Conservation (phyloP, 2,888 invertebrate species). For the Ypsolopha scabrella region DNA sequence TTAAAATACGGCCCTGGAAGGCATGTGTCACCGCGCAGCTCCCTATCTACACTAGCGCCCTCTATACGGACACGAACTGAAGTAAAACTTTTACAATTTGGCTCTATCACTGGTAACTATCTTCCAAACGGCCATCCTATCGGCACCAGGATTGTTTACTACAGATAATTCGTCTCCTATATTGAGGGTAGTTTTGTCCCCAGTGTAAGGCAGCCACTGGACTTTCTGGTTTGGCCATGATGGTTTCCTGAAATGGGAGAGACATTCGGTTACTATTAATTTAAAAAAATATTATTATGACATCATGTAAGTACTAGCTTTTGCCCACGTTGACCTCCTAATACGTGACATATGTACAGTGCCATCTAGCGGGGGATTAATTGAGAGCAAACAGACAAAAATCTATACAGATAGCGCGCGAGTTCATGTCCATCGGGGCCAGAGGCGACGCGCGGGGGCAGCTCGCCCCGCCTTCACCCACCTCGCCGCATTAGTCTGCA, state of each 20-base stretch:
- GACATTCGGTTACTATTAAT: neutral
- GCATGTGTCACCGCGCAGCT: too few relatives aligned
- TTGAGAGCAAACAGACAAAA: too few relatives aligned
- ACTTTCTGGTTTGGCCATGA: constrained; percentile 5
- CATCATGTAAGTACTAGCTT: too few relatives aligned
- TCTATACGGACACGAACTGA: too few relatives aligned
- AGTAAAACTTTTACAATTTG: constrained; percentile 25
- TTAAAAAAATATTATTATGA: neutral
- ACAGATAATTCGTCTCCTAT: constrained; percentile 3
- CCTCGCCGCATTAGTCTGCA: too few relatives aligned
- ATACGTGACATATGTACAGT: neutral
- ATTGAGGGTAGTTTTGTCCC: neutral
- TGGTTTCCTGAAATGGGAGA: constrained; percentile 7
- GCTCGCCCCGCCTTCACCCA: too few relatives aligned
- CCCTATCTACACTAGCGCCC: neutral
- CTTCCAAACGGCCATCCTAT: constrained; percentile 8
- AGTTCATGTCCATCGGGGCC: too few relatives aligned
- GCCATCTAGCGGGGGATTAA: neutral
- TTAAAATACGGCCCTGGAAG: too few relatives aligned
- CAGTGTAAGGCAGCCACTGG: constrained; percentile 6
- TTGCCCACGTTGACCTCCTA: neutral
- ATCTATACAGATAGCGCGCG: too few relatives aligned
- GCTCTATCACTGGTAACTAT: constrained; percentile 16
- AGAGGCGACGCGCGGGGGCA: too few relatives aligned
- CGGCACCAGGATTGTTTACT: neutral